A percentile compares a stretch with the other conserved stretches of the same genome.
Evolutionary conservation across 64 coral and sea anemone genomes (phyloP).

Genomic region (Pocillopora verrucosa): DNA sequence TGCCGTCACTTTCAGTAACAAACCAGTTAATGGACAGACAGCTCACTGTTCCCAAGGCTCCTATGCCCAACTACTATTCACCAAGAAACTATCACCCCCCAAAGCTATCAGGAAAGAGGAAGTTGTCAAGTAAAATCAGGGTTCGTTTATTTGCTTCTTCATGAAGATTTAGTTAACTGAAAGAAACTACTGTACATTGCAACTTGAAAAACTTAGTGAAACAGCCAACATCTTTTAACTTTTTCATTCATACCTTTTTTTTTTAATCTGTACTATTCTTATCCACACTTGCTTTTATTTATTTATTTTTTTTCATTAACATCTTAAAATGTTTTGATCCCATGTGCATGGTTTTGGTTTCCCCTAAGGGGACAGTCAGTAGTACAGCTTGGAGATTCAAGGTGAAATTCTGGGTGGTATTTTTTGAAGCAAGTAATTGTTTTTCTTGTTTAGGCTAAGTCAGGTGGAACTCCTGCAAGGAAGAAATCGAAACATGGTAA

Average conservation of each 20-base stretch:
- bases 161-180: too few relatives aligned
- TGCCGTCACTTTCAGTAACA: slow-evolving; percentile 61
- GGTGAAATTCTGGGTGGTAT: neutral
- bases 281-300: too few relatives aligned
- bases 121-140: slow-evolving; percentile 78
- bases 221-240: too few relatives aligned
- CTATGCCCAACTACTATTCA: slow-evolving; percentile 27
- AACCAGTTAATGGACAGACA: slow-evolving; percentile 45
- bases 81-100: slow-evolving; percentile 72
- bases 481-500: slow-evolving; percentile 90
- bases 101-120: slow-evolving; percentile 78
- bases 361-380: neutral
- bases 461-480: slow-evolving; percentile 62
- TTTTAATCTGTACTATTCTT: too few relatives aligned
- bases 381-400: neutral
- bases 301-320: too few relatives aligned
- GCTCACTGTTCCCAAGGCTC: slow-evolving; percentile 15
- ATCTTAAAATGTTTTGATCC: too few relatives aligned
- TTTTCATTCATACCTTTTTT: too few relatives aligned
- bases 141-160: slow-evolving; percentile 14
- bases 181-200: too few relatives aligned
- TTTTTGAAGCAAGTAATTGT: neutral
- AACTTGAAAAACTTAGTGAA: too few relatives aligned
- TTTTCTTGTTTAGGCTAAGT: slow-evolving; percentile 37
- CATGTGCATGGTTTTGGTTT: too few relatives aligned